Evolutionary conservation across 2,888 invertebrate genomes (phyloP), one percentile per base, ranked within the genome.

Genomic region (Mallateleia sp.): DNA sequence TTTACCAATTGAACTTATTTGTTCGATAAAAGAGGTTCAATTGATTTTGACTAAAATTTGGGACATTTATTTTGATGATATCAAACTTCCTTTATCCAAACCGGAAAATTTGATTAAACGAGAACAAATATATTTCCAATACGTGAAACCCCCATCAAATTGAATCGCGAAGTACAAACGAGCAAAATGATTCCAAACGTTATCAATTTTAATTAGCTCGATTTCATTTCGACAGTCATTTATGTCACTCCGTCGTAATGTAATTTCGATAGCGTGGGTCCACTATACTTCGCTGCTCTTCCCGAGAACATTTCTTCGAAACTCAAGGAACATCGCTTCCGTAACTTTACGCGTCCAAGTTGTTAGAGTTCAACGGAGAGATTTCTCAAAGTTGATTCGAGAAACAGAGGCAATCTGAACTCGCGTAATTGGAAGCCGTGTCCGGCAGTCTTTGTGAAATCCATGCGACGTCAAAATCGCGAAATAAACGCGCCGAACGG

Each of bases 381-480:
- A 91, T 91, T 91, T 88, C 89, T 89, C 88, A 80, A 89, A 89
- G 89, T 81, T 85, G 77, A 84, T 77, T 85, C 82, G 87, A 88
- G 92, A 91, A 92, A 92, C 92, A 92, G 87, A 89, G 87, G 89
- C 92, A 91, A 92, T 92, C 89, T 81, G 85, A 87, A 89, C 81
- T 87, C 88, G 87, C 75, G 91, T 93, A 93, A 93, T 93, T 93
- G 91, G 90, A 92, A 91, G 90, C 89, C 88, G 90, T 90, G 91
- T 91, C 90, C 89, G 86, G 88, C 84, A 80, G 88, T 81, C 89
- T 89, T 67, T 62, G 84, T 71, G 71, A 82, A 71, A 75, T 79
- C 85, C 64, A 67, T 71, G 84, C 79, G 79, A 85, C 50, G 77
- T 78, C 78, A 77, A 74, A 75, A 67, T 75, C 66, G 56, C 75